These are phyloP conservation scores for Holacanthus passer DNA, from an alignment of 2,113 vertebrate species.

Conservation along the genomic window DNA sequence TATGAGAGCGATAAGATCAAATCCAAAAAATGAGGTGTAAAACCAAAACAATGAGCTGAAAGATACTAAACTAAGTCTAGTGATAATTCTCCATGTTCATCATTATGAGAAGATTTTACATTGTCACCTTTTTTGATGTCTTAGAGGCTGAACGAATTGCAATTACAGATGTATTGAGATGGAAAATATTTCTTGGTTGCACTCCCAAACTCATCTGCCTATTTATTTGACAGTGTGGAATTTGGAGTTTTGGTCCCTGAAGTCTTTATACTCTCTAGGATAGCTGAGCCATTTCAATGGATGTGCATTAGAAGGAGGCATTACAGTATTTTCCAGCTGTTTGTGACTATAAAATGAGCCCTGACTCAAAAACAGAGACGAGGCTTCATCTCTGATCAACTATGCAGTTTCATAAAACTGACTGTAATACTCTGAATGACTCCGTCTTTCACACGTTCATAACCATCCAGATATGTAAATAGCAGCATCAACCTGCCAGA, in stretches of 20 bases:
- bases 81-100: not conserved
- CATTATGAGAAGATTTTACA: not conserved
- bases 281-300: not conserved
- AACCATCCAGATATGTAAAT: constrained; percentile 59
- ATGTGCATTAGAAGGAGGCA: not conserved
- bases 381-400: constrained; percentile 8
- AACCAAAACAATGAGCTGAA: not conserved
- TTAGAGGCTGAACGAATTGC: not conserved
- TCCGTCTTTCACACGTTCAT: constrained; percentile 41
- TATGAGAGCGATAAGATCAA: not conserved
- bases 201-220: too few species aligned
- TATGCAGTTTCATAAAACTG: constrained; percentile 9
- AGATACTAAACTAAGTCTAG: not conserved
- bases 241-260: not conserved
- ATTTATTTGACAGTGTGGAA: not conserved
- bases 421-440: constrained; percentile 28
- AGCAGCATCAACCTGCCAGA: constrained; percentile 39
- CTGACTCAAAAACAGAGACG: not conserved
- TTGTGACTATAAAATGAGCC: not conserved
- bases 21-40: not conserved
- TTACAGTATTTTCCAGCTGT: not conserved
- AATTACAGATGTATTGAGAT: not conserved
- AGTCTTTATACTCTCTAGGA: not conserved
- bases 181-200: not conserved
- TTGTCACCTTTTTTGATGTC: not conserved